These are phyloP conservation scores for Drosophila austrosaltans DNA, from an alignment of 2,888 invertebrate species.

Conservation along the genomic window DNA sequence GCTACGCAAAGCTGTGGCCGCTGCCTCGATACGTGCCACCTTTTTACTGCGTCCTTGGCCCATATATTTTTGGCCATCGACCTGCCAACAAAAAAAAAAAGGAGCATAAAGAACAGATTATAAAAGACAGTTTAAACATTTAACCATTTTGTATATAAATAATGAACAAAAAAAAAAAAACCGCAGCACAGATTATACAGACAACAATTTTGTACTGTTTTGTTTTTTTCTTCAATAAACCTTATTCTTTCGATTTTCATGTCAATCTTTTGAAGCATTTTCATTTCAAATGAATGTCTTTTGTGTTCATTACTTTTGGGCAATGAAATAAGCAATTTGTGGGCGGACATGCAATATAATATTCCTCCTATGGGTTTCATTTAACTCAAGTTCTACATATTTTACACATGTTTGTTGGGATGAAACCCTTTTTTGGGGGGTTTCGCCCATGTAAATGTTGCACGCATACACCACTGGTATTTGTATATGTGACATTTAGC, in stretches of 20 bases:
- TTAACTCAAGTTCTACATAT: neutral
- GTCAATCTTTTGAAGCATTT: no score
- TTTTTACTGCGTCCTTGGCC: conserved; percentile 86
- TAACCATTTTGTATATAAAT: neutral
- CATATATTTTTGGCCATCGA: conserved; percentile 85
- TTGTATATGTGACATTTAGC: conserved; percentile 28
- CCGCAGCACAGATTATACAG: no score
- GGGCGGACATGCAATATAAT: neutral
- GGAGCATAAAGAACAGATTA: conserved; percentile 5
- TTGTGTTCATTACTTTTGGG: no score
- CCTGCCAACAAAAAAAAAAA: conserved; percentile 72
- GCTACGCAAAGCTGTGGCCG: conserved; percentile 85
- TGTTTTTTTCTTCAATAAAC: no score
- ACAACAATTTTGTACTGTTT: no score
- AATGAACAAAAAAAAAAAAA: neutral
- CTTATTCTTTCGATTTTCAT: no score
- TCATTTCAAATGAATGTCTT: no score
- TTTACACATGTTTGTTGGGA: neutral
- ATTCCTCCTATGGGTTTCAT: neutral
- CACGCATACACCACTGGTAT: conserved; percentile 15
- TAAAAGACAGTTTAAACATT: neutral
- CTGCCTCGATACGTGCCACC: conserved; percentile 85
- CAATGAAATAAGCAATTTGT: no score
- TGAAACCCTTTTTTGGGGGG: neutral
- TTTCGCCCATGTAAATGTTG: neutral